Base-by-base conservation (phyloP, 2,797 vertebrate genomes). In the Toxotes lorentzi region DNA sequence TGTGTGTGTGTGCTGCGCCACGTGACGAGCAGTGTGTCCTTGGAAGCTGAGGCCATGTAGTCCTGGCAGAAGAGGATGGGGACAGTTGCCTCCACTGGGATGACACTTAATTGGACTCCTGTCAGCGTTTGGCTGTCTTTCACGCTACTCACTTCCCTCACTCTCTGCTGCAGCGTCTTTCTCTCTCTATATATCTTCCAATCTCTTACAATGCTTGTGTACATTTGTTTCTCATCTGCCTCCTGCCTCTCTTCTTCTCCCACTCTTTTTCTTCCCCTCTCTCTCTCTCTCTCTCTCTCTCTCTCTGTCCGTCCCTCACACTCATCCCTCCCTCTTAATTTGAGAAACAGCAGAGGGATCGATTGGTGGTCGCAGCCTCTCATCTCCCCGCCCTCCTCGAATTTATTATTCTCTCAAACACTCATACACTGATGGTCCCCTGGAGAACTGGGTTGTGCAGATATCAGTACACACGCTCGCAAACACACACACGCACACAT, bases 71-170 rank as follows among this genome's bases (percentile, higher is more conserved):
- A 86, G 75, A 76, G 78, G 81, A 78, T 48, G 68, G 67, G 82
- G 78, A 90, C 48, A 38, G 59, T 71, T 63, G 59, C 40, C 70
- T 91, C 88, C 81, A 68, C 85, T 87, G 89, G 86, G 91, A 91
- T 73, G 83, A 54, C 76, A 80, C 81, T 90, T 94, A 94, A 94
- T 93, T 94, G 91, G 91, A 88, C 91, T 86, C 81, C 81, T 81
- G 89, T 91, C 87, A 92, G 86, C 66, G 32, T 93, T 92, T 88
- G 89, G 86, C 83, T 87, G 83, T 83, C 85, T 89, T 85, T 92
- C 88, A 79, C 85, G 76, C 69, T 32, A n/a, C 78, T 86, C 60
- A 27, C 57, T 80, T 73, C 56, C 57, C 68, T 76, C 73, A 35
- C 34, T 70, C 70, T 47, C 72, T 84, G 50, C 73, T 73, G 82